phyloP scores from a whole-genome alignment of 2,888 invertebrate species.

The Silvanus unidentatus region DNA sequence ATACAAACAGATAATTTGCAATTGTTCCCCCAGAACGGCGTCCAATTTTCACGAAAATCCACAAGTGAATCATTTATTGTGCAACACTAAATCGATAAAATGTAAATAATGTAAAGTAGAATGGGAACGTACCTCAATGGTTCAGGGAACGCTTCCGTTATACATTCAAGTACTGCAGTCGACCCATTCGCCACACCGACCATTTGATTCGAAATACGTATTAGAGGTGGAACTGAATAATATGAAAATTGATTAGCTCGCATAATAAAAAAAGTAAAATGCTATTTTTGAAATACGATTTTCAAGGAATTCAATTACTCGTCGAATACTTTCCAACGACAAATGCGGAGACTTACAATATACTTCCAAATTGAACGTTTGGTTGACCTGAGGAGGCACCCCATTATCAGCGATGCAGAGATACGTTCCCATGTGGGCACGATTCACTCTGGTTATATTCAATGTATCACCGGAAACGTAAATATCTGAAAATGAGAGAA shows the following conservation, averaged over 20 bases:
- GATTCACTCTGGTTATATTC: constrained; percentile 67
- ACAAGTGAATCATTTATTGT: too few relatives aligned
- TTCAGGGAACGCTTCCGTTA: constrained; percentile 83
- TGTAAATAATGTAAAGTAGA: too few relatives aligned
- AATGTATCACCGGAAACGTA: constrained; percentile 71
- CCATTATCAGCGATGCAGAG: constrained; percentile 80
- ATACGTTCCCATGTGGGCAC: constrained; percentile 72
- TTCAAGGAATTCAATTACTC: too few relatives aligned
- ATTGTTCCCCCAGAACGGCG: too few relatives aligned
- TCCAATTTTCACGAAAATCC: too few relatives aligned
- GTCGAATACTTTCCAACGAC: too few relatives aligned
- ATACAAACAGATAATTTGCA: too few relatives aligned
- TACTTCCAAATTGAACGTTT: constrained; percentile 78
- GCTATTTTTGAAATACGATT: too few relatives aligned
- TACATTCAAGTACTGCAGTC: constrained; percentile 70
- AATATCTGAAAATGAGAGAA: constrained; percentile 49
- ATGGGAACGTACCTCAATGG: constrained; percentile 56
- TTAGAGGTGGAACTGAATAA: constrained; percentile 75
- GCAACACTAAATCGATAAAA: too few relatives aligned
- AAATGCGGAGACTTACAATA: constrained; percentile 65
- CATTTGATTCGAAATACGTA: constrained; percentile 69
- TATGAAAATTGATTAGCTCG: too few relatives aligned
- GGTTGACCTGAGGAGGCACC: constrained; percentile 73
- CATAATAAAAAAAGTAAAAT: too few relatives aligned
- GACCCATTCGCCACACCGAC: constrained; percentile 66